Conservation (phyloP, 2,113 vertebrate genomes). For the Benitochromis conjunctus region DNA sequence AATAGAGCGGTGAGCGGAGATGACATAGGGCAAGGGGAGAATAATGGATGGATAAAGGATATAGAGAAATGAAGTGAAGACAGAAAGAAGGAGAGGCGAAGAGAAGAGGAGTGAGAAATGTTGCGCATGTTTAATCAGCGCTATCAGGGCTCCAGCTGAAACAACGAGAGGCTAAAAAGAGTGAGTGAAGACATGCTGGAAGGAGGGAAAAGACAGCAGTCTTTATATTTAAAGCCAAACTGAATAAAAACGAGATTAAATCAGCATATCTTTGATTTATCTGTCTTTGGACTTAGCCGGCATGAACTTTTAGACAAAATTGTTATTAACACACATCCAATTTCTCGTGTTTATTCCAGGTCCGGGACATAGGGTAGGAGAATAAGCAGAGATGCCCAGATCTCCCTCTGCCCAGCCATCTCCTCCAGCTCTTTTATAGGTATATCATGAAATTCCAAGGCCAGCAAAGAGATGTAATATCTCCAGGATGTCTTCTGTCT, state of each 20-base stretch:
- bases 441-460: accelerated
- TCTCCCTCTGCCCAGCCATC: neutral
- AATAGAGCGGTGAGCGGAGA: conserved; percentile 43
- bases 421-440: neutral
- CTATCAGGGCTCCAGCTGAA: conserved; percentile 14
- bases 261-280: neutral
- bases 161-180: neutral
- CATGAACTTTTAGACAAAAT: neutral
- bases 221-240: neutral
- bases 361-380: accelerated
- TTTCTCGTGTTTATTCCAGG: neutral
- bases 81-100: neutral
- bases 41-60: conserved; percentile 49
- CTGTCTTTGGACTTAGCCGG: neutral
- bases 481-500: neutral
- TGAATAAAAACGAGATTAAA: neutral
- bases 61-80: conserved; percentile 18
- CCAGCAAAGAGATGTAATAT: neutral
- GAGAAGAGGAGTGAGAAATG: neutral
- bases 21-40: neutral
- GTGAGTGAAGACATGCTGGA: neutral
- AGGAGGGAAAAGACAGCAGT: neutral
- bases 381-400: neutral
- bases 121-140: conserved; percentile 35
- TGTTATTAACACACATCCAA: neutral